Evolutionary conservation across 2,888 invertebrate species (phyloP).

Genomic region (Isotomurus palustris): DNA sequence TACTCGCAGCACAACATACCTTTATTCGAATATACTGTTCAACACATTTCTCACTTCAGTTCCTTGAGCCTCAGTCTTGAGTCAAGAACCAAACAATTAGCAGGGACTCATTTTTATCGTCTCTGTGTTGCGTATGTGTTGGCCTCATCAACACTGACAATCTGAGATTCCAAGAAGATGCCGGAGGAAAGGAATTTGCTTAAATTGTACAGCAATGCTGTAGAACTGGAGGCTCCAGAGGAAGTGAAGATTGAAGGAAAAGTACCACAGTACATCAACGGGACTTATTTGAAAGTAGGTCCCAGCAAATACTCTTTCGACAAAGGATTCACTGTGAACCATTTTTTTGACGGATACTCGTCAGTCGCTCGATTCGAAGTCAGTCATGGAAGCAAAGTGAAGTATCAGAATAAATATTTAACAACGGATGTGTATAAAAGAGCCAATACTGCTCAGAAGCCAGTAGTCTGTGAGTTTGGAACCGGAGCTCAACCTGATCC

Average conservation of each 20-base stretch:
- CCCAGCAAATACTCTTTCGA: slow-evolving; percentile 54
- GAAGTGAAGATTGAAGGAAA: slow-evolving; percentile 26
- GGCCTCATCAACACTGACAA: no score
- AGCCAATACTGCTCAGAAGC: slow-evolving; percentile 33
- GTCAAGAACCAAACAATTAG: no score
- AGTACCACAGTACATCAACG: slow-evolving; percentile 31
- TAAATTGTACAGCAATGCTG: slow-evolving; percentile 32
- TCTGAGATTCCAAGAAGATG: slow-evolving; percentile 7
- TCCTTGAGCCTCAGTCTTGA: no score
- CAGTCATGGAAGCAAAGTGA: slow-evolving; percentile 47
- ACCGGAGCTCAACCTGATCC: slow-evolving; percentile 31
- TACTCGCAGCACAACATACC: no score
- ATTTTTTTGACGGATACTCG: slow-evolving; percentile 55
- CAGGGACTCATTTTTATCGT: no score
- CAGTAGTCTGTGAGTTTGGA: slow-evolving; percentile 41
- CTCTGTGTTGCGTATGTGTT: no score
- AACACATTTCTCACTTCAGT: no score
- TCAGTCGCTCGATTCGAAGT: slow-evolving; percentile 50
- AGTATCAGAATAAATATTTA: slow-evolving; percentile 41
- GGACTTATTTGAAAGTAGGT: slow-evolving; percentile 47
- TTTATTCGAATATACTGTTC: no score
- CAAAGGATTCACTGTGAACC: slow-evolving; percentile 51
- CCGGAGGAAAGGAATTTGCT: slow-evolving; percentile 17
- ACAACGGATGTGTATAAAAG: slow-evolving; percentile 37
- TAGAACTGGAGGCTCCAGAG: slow-evolving; percentile 28